These are phyloP conservation scores for Xenops minutus DNA, from an alignment of 2,797 vertebrate species.

Conservation along the genomic window DNA sequence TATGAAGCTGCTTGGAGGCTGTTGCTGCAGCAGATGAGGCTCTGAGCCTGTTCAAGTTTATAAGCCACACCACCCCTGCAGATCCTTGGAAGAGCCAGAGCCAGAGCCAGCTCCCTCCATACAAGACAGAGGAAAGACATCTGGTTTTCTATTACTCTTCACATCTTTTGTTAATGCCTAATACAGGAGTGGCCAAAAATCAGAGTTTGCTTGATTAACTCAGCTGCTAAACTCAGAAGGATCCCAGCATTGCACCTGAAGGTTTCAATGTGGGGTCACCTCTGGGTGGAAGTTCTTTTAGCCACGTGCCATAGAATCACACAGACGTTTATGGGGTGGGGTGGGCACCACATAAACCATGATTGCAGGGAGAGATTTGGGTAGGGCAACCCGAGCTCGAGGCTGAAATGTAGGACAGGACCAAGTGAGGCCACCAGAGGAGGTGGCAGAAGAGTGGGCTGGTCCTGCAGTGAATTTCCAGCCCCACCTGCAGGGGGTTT, in stretches of 20 bases:
- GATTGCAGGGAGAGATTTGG: background rate
- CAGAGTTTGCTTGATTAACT: background rate
- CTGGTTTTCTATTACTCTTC: background rate
- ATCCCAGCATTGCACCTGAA: background rate
- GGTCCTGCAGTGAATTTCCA: background rate
- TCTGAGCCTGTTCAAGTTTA: background rate
- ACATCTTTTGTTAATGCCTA: background rate
- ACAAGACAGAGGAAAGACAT: background rate
- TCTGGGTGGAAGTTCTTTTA: background rate
- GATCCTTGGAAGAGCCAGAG: background rate
- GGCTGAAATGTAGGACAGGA: background rate
- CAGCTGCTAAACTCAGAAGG: background rate
- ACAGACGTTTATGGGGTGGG: background rate
- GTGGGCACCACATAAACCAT: rapidly evolving
- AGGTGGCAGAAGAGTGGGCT: background rate
- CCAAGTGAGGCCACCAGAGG: background rate
- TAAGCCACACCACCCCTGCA: background rate
- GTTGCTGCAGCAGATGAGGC: background rate
- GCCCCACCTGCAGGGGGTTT: background rate
- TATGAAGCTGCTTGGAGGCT: background rate
- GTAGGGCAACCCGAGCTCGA: background rate
- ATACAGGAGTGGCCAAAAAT: background rate
- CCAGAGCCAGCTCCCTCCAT: background rate
- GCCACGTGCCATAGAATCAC: rapidly evolving
- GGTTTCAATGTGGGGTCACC: background rate